Percentiles rank a stretch among this genome's conserved stretches.
phyloP scores from a whole-genome alignment of 2,888 invertebrate genomes.

The Liposcelis brunnea region DNA sequence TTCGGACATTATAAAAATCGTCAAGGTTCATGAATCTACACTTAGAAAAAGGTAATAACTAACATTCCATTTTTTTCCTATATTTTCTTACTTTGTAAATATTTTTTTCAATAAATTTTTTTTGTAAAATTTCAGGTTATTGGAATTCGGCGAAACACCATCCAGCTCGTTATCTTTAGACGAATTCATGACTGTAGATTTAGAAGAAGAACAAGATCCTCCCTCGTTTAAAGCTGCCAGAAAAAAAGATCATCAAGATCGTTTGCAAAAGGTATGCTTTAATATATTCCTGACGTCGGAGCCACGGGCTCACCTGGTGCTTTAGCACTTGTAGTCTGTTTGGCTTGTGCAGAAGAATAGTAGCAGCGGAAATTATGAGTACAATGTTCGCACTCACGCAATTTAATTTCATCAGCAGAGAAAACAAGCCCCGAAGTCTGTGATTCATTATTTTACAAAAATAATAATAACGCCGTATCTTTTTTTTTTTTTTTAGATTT shows the following conservation, averaged over 20 bases:
- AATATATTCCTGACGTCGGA: too few relatives aligned
- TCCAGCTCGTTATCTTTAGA: conserved; percentile 87
- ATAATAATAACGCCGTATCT: too few relatives aligned
- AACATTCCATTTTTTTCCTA: neutral
- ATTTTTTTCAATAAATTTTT: neutral
- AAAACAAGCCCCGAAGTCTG: too few relatives aligned
- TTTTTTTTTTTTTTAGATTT: conserved; percentile 25
- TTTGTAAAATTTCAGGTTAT: conserved; percentile 34
- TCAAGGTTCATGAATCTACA: conserved; percentile 89
- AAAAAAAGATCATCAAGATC: conserved; percentile 62
- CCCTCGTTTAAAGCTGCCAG: conserved; percentile 86
- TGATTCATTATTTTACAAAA: too few relatives aligned
- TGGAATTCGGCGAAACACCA: conserved; percentile 94
- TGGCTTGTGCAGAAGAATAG: too few relatives aligned
- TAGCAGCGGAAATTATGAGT: too few relatives aligned
- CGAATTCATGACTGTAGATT: conserved; percentile 91
- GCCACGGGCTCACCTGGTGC: too few relatives aligned
- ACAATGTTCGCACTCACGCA: too few relatives aligned
- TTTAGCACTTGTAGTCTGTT: too few relatives aligned
- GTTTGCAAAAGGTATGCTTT: conserved; percentile 51
- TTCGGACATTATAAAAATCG: conserved; percentile 78
- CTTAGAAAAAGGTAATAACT: conserved; percentile 53
- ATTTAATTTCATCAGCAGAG: too few relatives aligned
- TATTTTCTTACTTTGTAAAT: neutral
- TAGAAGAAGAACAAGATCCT: conserved; percentile 92